Evolutionary conservation across 35 echinoderm and acorn worm genomes (phyloP).

Genomic region (Strongylocentrotus purpuratus): DNA sequence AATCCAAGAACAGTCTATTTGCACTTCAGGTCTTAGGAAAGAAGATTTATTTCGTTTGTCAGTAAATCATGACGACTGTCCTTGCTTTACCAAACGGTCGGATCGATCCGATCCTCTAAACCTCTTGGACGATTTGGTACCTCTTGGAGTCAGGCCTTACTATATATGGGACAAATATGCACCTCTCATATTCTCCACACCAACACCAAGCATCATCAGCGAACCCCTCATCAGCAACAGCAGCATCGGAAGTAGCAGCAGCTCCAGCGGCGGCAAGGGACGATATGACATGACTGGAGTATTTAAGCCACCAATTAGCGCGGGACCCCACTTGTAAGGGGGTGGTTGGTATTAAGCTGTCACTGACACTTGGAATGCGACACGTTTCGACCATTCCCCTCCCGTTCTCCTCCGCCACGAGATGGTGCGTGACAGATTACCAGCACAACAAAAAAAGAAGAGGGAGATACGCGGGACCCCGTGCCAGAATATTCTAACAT

Average conservation of each 20-base stretch:
- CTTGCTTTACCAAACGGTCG: neutral
- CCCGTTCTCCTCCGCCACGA: neutral
- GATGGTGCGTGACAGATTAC: conserved; percentile 15
- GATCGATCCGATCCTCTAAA: neutral
- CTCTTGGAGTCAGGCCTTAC: neutral
- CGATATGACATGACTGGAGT: neutral
- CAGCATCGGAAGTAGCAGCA: neutral
- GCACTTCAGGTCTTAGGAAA: neutral
- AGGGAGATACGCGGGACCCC: neutral
- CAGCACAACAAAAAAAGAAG: neutral
- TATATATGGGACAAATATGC: conserved; percentile 33
- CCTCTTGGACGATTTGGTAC: neutral
- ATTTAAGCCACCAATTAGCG: conserved; percentile 28
- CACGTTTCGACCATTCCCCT: conserved; percentile 39
- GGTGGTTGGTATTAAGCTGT: conserved; percentile 21
- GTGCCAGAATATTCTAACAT: neutral
- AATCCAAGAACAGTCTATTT: neutral
- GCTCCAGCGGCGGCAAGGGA: neutral
- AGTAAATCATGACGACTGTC: neutral
- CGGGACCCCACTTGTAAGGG: conserved; percentile 20
- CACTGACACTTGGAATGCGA: conserved; percentile 39
- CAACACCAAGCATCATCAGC: neutral
- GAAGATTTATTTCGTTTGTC: neutral
- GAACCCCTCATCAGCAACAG: too few relatives aligned
- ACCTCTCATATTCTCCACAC: neutral